These are phyloP conservation scores for Bathybates hornii DNA, from an alignment of 2,113 vertebrate genomes.

Conservation along the genomic window DNA sequence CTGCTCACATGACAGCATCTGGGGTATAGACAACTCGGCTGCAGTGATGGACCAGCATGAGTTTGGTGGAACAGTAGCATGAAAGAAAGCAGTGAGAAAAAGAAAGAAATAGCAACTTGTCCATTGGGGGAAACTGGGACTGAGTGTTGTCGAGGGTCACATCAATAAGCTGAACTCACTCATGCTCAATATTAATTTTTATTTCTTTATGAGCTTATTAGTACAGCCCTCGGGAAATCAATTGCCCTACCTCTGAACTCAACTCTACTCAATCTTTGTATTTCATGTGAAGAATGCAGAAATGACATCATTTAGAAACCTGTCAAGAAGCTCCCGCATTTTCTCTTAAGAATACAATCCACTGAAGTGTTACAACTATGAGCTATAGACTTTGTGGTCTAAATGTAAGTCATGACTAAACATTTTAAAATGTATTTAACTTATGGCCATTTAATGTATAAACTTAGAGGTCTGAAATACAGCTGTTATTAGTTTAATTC, in stretches of 20 bases:
- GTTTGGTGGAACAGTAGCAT: neutral
- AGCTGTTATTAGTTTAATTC: neutral
- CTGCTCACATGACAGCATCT: slow-evolving; percentile 83
- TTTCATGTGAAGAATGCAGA: neutral
- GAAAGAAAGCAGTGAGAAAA: neutral
- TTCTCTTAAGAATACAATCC: neutral
- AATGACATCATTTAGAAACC: neutral
- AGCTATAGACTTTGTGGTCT: neutral
- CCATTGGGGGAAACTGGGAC: neutral
- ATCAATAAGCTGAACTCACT: neutral
- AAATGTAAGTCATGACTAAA: neutral
- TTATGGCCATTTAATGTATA: neutral
- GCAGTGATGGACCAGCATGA: neutral
- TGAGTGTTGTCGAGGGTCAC: neutral
- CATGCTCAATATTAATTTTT: neutral
- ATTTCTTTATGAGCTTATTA: neutral
- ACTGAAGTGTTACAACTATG: neutral
- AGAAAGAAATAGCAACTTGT: neutral
- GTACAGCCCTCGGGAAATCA: neutral
- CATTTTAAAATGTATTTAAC: neutral
- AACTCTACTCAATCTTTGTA: neutral
- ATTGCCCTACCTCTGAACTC: neutral
- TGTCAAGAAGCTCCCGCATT: neutral
- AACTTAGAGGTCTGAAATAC: neutral
- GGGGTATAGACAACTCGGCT: slow-evolving; percentile 70